Evolutionary conservation across 2,113 vertebrate species (phyloP).

Genomic region (Orcinus orca): DNA sequence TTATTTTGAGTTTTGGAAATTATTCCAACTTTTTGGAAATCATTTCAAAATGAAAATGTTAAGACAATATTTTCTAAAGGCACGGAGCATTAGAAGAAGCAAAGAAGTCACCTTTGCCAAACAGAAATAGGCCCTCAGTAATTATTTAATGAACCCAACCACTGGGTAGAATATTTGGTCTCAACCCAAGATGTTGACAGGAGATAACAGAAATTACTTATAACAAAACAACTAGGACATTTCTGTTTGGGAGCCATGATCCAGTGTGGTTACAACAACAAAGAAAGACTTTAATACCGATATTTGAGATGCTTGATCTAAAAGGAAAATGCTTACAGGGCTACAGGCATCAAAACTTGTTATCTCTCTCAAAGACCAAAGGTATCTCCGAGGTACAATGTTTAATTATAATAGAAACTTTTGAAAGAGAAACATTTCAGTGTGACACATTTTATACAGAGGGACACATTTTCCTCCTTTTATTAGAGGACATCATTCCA

Average conservation of each 20-base stretch:
- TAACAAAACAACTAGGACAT: not conserved
- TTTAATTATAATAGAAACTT: not conserved
- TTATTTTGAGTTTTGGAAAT: not conserved
- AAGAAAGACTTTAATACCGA: not conserved
- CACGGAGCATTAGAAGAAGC: not conserved
- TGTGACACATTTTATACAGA: not conserved
- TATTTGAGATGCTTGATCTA: not conserved
- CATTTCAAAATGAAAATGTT: constrained; percentile 17
- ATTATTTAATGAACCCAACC: not conserved
- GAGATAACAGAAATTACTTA: constrained; percentile 38
- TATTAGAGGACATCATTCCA: not conserved
- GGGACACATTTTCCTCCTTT: not conserved
- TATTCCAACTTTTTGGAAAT: not conserved
- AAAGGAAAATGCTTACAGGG: not conserved
- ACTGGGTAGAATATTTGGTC: not conserved
- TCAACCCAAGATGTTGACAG: not conserved
- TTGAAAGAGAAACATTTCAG: not conserved
- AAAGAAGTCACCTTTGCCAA: not conserved
- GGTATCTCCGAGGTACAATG: not conserved
- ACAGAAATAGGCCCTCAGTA: not conserved
- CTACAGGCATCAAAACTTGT: not conserved
- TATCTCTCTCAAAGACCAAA: not conserved
- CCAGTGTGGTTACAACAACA: not conserved
- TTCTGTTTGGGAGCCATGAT: not conserved
- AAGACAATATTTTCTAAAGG: not conserved